Conservation (phyloP, 2,113 vertebrate species). For the Orthonyx spaldingii region DNA sequence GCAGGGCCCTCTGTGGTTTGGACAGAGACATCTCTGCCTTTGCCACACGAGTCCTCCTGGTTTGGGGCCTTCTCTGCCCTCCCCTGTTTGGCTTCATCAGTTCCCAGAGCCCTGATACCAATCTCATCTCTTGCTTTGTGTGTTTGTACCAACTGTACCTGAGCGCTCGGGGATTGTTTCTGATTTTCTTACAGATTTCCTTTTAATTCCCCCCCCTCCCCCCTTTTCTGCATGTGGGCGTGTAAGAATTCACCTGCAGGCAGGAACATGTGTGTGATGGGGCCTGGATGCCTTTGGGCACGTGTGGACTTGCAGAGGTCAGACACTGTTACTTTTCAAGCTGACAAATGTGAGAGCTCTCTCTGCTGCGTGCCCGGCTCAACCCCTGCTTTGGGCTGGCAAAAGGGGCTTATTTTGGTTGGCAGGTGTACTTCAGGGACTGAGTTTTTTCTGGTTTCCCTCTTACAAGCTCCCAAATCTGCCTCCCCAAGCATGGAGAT, state of each 20-base stretch:
- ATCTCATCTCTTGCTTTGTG: background rate
- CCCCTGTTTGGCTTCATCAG: background rate
- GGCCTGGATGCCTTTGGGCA: background rate
- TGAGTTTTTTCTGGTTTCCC: background rate
- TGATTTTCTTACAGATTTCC: background rate
- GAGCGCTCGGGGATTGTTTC: background rate
- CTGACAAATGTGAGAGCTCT: background rate
- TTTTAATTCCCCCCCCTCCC: accelerated
- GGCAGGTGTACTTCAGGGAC: background rate
- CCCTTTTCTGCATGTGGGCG: background rate
- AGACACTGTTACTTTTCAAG: background rate
- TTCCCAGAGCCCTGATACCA: background rate
- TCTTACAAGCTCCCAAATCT: background rate
- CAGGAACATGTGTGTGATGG: background rate
- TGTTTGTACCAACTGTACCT: background rate
- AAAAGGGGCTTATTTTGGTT: background rate
- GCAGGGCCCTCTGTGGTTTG: background rate
- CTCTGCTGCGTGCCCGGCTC: background rate
- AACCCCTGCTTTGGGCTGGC: background rate
- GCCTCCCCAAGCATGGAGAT: background rate
- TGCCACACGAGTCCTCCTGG: background rate
- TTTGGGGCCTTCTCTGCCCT: background rate
- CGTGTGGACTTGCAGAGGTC: accelerated
- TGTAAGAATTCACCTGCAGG: accelerated
- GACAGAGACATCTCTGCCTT: background rate